Evolutionary conservation across 2,888 invertebrate genomes (phyloP), one percentile per base, ranked within the genome.

Genomic region (Himalopsyche tibetana): DNA sequence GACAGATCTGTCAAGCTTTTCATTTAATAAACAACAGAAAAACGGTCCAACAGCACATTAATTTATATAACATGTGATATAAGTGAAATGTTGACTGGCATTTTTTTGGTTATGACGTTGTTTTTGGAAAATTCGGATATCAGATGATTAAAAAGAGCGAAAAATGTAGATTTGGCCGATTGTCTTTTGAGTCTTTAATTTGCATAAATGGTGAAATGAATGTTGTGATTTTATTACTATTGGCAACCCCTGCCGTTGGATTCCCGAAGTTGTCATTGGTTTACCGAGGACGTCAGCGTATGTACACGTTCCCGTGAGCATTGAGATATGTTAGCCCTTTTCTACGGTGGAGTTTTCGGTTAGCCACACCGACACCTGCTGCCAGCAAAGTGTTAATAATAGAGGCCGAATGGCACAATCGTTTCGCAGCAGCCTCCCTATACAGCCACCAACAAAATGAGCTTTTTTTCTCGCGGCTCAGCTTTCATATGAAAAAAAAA

Each of bases 351-450:
- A 74, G 12, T 82, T 81, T 82, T 82, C 56, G 56, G 82, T 82
- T 82, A 82, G 56, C 55, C 82, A 82, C 82, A 82, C 56, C 82
- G 55, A 82, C 82, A 82, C 82, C 82, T 69, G 83, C 69, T 69
- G 45, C 42, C 69, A 74, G 42, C 74, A 74, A 38, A 83, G 83
- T 69, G 83, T 83, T 83, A 69, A 56, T 45, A 83, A 83, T 63
- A 83, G 74, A 51, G 83, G 83, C 42, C 69, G 45, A 83, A 74
- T 74, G 74, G 83, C 83, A 83, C 63, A 83, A 69, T 83, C 63
- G 36, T 56, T 4, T 15, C 15, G 51, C 51, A 51, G 15, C 51
- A 51, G 51, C 83, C 40, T 69, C 74, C 74, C 83, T 36, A 74
- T 74, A 69, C 83, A 69, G 69, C 83, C 55, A 51, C 51, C 51